Conservation (phyloP, 2,888 invertebrate genomes). For the Sminthurinus aureus region DNA sequence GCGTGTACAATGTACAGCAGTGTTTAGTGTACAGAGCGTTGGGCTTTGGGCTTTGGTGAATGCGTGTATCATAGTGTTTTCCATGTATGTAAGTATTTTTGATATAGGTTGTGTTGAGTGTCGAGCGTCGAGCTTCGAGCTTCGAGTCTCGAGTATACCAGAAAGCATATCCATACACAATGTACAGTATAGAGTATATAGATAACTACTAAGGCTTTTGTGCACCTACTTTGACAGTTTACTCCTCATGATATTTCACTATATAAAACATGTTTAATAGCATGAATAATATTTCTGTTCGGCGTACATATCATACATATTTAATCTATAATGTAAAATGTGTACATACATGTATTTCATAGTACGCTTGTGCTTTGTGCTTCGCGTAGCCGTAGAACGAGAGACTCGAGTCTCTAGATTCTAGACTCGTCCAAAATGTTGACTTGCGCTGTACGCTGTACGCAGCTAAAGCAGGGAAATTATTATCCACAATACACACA, state of each 20-base stretch:
- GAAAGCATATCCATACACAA: no score
- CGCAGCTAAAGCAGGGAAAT: background rate
- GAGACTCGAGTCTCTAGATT: background rate
- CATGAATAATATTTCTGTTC: background rate
- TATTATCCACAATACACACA: background rate
- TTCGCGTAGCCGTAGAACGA: background rate
- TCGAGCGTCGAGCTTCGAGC: no score
- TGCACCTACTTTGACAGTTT: background rate
- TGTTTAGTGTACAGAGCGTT: background rate
- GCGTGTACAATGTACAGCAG: background rate
- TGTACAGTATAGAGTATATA: no score
- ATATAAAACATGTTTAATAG: no score
- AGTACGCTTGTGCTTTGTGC: background rate
- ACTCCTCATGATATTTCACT: no score
- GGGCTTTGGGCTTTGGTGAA: background rate
- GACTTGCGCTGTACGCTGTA: background rate
- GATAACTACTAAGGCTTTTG: background rate
- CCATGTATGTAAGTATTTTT: no score
- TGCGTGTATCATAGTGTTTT: no score
- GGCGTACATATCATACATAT: no score
- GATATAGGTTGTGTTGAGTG: no score
- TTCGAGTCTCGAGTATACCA: no score
- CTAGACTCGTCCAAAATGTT: no score
- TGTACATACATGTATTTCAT: background rate
- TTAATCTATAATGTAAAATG: no score